phyloP scores from a whole-genome alignment of 2,113 vertebrate species.

The pig (Sus scrofa) region T2T-Sscrofa CM000823.6:62694501-62695000 shows the following conservation, averaged over 20 bases:
- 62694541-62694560: neutral
- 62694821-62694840: neutral
- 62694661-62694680: neutral
- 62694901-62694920: fast-evolving
- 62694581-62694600: neutral
- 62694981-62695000: neutral
- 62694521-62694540: slow-evolving; percentile 10
- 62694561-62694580: neutral
- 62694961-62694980: neutral
- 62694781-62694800: neutral
- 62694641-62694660: neutral
- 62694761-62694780: fast-evolving
- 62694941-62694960: neutral
- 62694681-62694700: neutral
- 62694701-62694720: fast-evolving
- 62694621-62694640: neutral
- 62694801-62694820: neutral
- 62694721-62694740: neutral
- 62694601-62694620: neutral
- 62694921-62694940: neutral
- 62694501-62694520: neutral
- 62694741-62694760: neutral
- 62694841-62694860: neutral
- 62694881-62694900: neutral
- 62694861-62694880: neutral